A percentile compares a stretch with the other conserved stretches of the same genome.
Evolutionary conservation across 2,113 vertebrate species (phyloP).

Genomic region (Anoplopoma fimbria): DNA sequence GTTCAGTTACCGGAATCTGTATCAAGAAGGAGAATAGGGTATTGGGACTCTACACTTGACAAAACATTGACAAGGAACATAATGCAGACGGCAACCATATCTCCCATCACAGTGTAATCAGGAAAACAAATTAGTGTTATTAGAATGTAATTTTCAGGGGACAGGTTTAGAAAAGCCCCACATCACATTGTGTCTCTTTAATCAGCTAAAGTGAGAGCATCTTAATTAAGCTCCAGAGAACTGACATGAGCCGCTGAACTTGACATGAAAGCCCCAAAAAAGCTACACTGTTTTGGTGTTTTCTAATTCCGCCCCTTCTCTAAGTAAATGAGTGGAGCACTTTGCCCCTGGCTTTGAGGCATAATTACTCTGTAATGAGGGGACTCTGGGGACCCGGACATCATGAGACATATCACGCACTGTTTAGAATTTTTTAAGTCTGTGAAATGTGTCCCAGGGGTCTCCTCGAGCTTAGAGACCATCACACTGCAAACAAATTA

Average conservation of each 20-base stretch:
- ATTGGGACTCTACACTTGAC: not conserved
- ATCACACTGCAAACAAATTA: not conserved
- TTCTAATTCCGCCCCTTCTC: slow-evolving; percentile 5
- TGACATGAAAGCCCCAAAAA: not conserved
- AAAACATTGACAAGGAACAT: not conserved
- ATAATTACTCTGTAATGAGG: slow-evolving; percentile 56
- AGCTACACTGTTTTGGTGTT: not conserved
- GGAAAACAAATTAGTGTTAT: not conserved
- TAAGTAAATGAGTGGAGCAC: slow-evolving; percentile 31
- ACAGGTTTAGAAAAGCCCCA: not conserved
- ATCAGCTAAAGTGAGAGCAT: not conserved
- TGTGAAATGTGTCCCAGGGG: slow-evolving; percentile 35
- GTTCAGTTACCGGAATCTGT: not conserved
- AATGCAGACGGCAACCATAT: not conserved
- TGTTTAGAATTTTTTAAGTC: slow-evolving; percentile 7
- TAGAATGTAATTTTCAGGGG: not conserved
- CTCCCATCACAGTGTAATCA: not conserved
- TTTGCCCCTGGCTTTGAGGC: slow-evolving; percentile 26
- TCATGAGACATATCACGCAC: slow-evolving; percentile 29
- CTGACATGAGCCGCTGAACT: not conserved
- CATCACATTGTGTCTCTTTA: not conserved
- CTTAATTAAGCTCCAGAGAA: not conserved
- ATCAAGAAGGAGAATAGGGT: not conserved
- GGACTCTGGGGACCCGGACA: slow-evolving; percentile 25
- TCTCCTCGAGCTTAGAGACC: not conserved